Evolutionary conservation across 1,140 invertebrate genomes (phyloP), one percentile per base, ranked within the genome.

Genomic region (Bombus sylvicola): DNA sequence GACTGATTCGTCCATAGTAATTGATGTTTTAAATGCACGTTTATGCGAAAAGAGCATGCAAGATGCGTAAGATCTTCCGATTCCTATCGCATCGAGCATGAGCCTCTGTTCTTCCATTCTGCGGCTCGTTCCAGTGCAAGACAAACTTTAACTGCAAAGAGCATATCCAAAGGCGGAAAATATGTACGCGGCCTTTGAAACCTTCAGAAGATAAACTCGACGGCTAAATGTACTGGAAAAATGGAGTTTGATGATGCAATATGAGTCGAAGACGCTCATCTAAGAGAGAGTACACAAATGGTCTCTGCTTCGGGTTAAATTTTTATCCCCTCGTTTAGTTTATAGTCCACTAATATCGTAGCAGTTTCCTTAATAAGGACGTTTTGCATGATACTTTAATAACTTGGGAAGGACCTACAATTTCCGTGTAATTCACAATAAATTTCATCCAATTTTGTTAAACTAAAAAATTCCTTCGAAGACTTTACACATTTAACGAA

Each of bases 81-180:
- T 62, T 77, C 25, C 53, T n/a, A 77, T 59, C 37, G 25, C 18
- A 9, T 77, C 12, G 37, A 18, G 62, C 62, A 3, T 66, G n/a
- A 47, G 25, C 47, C 77, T 34, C 9, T 12, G n/a, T 66, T 43
- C 31, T 47, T 43, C 28, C 9, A 18, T n/a, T 22, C 41, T 3
- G 13, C 37, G 5, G 12, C 10, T 18, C 39, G 57, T 43, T 57
- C 10, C 6, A 18, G 62, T 28, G 31, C 77, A 47, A 47, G 62
- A 79, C 39, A 79, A 79, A 79, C n/a, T 68, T 34, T 47, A 68
- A 53, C 64, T 31, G 62, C 77, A 79, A 79, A 79, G 62, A 66
- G 41, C n/a, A 47, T 66, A 79, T 28, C 62, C 59, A 13, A 47
- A 12, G 41, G 62, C 62, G 41, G 62, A 68, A 68, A 79, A 66